Evolutionary conservation across 2,888 invertebrate genomes (phyloP).

Genomic region (Platycheirus albimanus): DNA sequence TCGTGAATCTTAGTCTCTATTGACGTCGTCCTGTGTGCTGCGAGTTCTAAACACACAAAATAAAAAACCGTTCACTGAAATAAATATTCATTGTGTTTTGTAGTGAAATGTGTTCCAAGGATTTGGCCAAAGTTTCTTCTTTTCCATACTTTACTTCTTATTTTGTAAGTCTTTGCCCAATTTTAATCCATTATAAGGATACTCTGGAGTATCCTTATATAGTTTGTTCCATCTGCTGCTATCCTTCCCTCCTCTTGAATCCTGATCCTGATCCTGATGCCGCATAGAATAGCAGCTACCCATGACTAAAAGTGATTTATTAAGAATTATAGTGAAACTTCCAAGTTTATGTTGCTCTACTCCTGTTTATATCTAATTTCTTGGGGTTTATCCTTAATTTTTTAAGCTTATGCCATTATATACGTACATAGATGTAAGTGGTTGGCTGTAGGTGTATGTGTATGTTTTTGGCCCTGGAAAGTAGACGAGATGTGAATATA

Average conservation of each 20-base stretch:
- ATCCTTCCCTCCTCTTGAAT: neutral
- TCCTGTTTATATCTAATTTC: conserved; percentile 70
- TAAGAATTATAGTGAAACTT: conserved; percentile 71
- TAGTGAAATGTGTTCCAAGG: conserved; percentile 63
- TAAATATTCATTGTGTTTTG: conserved; percentile 69
- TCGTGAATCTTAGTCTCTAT: neutral
- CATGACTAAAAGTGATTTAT: conserved; percentile 70
- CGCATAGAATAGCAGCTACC: neutral
- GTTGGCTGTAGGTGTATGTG: neutral
- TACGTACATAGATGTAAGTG: conserved; percentile 8
- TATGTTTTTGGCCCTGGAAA: conserved; percentile 24
- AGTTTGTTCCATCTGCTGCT: conserved; percentile 33
- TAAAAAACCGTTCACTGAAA: conserved; percentile 61
- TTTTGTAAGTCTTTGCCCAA: conserved; percentile 48
- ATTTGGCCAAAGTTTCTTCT: conserved; percentile 55
- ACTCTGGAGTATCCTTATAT: conserved; percentile 42
- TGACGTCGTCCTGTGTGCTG: neutral
- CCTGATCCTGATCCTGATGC: neutral
- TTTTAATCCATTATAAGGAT: conserved; percentile 72
- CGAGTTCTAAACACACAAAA: conserved; percentile 13
- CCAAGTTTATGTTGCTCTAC: conserved; percentile 58
- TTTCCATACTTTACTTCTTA: neutral
- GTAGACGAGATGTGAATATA: conserved; percentile 32
- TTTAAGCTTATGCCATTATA: conserved; percentile 49
- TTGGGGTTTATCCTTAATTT: conserved; percentile 67